Conservation (phyloP, 2,888 invertebrate genomes). For the Camponotus fellah region DNA sequence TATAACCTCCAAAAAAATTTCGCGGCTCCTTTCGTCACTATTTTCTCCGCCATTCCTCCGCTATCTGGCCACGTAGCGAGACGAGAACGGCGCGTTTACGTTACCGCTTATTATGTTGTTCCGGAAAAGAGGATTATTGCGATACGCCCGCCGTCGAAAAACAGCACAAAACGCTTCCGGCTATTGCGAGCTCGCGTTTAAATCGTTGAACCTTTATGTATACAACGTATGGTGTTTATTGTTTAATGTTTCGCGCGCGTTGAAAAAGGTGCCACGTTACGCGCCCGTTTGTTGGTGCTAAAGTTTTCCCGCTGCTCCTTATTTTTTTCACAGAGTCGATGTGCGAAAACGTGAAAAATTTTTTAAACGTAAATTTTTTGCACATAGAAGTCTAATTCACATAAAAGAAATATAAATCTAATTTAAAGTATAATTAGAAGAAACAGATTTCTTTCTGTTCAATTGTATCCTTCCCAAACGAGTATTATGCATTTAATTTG, state of each 20-base stretch:
- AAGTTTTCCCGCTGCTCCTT: neutral
- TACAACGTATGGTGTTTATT: slow-evolving; percentile 50
- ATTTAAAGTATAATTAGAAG: neutral
- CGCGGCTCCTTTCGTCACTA: neutral
- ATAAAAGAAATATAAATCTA: neutral
- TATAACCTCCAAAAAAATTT: slow-evolving; percentile 18
- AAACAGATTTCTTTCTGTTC: neutral
- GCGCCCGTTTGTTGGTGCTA: neutral
- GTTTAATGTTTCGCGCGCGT: slow-evolving; percentile 49
- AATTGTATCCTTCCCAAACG: neutral
- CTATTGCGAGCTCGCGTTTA: slow-evolving; percentile 55
- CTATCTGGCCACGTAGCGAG: slow-evolving; percentile 34
- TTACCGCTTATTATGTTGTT: slow-evolving; percentile 67
- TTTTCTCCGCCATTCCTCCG: slow-evolving; percentile 4
- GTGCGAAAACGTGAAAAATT: neutral
- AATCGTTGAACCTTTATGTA: slow-evolving; percentile 59
- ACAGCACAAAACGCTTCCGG: slow-evolving; percentile 54
- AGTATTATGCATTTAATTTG: neutral
- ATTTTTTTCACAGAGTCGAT: neutral
- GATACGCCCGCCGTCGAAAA: slow-evolving; percentile 65
- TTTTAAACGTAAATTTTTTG: neutral
- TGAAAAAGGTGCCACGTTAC: slow-evolving; percentile 19
- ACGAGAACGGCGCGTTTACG: slow-evolving; percentile 57
- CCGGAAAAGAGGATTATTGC: slow-evolving; percentile 66
- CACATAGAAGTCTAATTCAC: neutral